Base-by-base conservation (phyloP, 1,140 invertebrate genomes). In the Stegodyphus mimosarum region DNA sequence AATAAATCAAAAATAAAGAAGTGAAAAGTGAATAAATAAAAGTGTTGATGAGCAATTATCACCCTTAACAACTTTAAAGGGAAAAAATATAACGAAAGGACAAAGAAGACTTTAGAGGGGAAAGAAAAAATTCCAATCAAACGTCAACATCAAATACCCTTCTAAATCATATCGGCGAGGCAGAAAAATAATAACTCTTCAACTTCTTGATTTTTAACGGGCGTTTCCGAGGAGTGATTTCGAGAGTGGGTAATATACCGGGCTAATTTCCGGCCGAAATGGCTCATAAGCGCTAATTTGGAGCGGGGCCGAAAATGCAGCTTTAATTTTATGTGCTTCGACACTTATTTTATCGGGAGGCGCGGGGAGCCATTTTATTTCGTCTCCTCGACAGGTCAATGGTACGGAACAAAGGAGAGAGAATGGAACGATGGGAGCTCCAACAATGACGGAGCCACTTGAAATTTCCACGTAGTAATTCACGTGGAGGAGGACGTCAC, bases 251-350 rank as follows among this genome's bases (percentile, higher is more conserved):
- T 18, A 72, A 71, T 71, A 55, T 49, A n/a, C 67, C 67, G 50
- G 78, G 55, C 78, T 81, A 81, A 81, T 81, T 81, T 81, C 78
- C 78, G 55, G 78, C 17, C 53, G 69, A 72, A 81, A 81, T 81
- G 78, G 78, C 78, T 81, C 78, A 81, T 81, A 81, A 81, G 78
- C 78, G 53, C 78, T 81, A 81, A 81, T 81, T 81, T 78, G 76
- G 76, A 78, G 60, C 76, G 48, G 51, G n/a, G 48, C 66, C 55
- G 78, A 71, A 72, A 81, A 72, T 71, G 78, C 78, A 10, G 78
- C 69, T 72, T 81, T 81, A 81, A 81, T 81, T 81, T 81, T 81
- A 81, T 81, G 78, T 72, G 78, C 78, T 69, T 81, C 78, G 70
- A 81, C 78, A 81, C 78, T 81, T 72, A 72, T 81, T 81, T 72